Evolutionary conservation across 92 coral and sea anemone species (phyloP), one percentile per base, ranked within the genome.

Genomic region (Porites rus): DNA sequence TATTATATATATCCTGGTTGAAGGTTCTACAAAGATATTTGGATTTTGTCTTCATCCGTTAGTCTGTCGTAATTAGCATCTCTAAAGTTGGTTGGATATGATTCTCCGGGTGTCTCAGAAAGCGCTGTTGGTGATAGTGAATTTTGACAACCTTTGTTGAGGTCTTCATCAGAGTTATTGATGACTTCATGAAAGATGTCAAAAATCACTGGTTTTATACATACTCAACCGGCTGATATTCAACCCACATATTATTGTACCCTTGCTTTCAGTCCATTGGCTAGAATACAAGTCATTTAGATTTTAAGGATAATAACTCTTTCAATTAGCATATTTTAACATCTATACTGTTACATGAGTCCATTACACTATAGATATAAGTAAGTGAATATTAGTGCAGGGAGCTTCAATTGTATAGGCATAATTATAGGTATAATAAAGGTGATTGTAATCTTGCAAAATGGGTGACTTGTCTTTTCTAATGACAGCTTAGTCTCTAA

Each of bases 361-460:
- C 54, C 76, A 68, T 69, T 53, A 56, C 64, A 53, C 69, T 80
- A 80, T 53, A 18, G 54, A 68, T 54, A 69, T 81, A 64, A 56
- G 65, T 51, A 79, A 51, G 67, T 53, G n/a, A 81, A 20, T 69
- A n/a, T 58, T 66, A 70, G 25, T 70, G 69, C 59, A 70, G 70
- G 68, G 76, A 80, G 67, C 76, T 70, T 38, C 28, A 17, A 54
- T 70, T 69, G 21, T 10, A 58, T 69, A 70, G 69, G 77, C 59
- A 38, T 81, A 81, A 70, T 81, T 10, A 58, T 69, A 70, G 69
- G 77, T 43, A 38, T 81, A 81, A 70, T 81, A 81, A 81, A 81
- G 69, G 77, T 53, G 84, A 67, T 38, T 18, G 19, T 69, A 38
- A 70, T 81, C 76, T 79, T 79, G 61, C 65, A 51, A 7, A n/a